Evolutionary conservation across 1,140 invertebrate species (phyloP).

Genomic region (Medauroidea extradentata): DNA sequence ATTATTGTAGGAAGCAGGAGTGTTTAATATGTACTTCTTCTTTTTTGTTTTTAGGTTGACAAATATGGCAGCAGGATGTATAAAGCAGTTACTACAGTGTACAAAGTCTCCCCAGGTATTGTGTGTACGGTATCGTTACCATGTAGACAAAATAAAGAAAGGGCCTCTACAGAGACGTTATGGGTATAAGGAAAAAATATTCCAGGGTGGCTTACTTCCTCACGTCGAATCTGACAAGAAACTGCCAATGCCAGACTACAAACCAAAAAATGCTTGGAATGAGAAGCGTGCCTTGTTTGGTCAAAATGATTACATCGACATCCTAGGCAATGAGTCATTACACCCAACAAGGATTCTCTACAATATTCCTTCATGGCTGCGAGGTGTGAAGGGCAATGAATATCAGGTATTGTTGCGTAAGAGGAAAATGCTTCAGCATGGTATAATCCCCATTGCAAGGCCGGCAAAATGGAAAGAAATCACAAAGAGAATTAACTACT

Average conservation of each 20-base stretch:
- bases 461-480: conserved; percentile 75
- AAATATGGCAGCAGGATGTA: too few species aligned
- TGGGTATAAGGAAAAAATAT: conserved; percentile 65
- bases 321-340: conserved; percentile 75
- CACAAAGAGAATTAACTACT: conserved; percentile 63
- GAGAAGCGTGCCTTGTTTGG: conserved; percentile 78
- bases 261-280: conserved; percentile 68
- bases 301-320: conserved; percentile 97
- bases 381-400: conserved; percentile 84
- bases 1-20: too few species aligned
- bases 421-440: conserved; percentile 56
- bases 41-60: too few species aligned
- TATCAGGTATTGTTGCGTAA: conserved; percentile 75
- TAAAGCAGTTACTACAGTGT: neutral
- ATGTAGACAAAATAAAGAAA: conserved; percentile 58
- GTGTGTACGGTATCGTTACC: conserved; percentile 55
- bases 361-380: conserved; percentile 78
- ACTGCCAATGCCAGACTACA: conserved; percentile 64
- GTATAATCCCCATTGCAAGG: conserved; percentile 52
- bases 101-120: conserved; percentile 39
- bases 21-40: too few species aligned
- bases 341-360: conserved; percentile 81
- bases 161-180: conserved; percentile 58
- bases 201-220: conserved; percentile 63
- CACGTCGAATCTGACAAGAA: conserved; percentile 46